These are phyloP conservation scores for Pollenia labialis DNA, from an alignment of 2,888 invertebrate genomes.

Conservation along the genomic window DNA sequence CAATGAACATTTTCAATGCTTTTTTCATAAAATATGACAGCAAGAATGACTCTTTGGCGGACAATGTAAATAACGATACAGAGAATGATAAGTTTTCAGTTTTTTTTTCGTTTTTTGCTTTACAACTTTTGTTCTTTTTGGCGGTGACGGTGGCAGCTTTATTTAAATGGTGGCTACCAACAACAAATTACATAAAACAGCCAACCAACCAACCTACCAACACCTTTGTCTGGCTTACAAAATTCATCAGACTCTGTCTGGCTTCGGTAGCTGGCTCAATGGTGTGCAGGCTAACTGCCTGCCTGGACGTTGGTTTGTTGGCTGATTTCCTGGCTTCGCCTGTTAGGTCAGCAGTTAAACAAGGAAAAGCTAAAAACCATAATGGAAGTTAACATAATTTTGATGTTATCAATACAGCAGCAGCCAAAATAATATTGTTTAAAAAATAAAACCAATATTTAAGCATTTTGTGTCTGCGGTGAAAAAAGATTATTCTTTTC, in stretches of 20 bases:
- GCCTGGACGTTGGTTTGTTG: conserved; percentile 20
- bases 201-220: conserved; percentile 49
- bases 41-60: conserved; percentile 29
- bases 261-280: conserved; percentile 37
- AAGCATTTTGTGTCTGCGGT: conserved; percentile 33
- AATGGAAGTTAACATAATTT: conserved; percentile 71
- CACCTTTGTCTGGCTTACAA: conserved; percentile 70
- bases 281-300: conserved; percentile 17
- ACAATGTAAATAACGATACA: conserved; percentile 63
- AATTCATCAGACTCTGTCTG: conserved; percentile 38
- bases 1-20: conserved; percentile 12
- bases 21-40: conserved; percentile 33
- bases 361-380: conserved; percentile 69
- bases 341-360: conserved; percentile 75
- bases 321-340: conserved; percentile 32
- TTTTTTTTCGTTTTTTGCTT: conserved; percentile 31
- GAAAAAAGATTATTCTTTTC: conserved; percentile 9
- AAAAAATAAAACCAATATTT: conserved; percentile 34
- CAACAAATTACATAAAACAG: conserved; percentile 74
- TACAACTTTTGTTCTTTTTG: conserved; percentile 17
- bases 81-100: conserved; percentile 43
- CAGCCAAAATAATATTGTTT: conserved; percentile 19
- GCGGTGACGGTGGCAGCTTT: conserved; percentile 51
- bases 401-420: conserved; percentile 66
- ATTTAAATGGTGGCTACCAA: conserved; percentile 71